Base-by-base conservation (phyloP, 1,140 invertebrate species). In the Euura lappo region DNA sequence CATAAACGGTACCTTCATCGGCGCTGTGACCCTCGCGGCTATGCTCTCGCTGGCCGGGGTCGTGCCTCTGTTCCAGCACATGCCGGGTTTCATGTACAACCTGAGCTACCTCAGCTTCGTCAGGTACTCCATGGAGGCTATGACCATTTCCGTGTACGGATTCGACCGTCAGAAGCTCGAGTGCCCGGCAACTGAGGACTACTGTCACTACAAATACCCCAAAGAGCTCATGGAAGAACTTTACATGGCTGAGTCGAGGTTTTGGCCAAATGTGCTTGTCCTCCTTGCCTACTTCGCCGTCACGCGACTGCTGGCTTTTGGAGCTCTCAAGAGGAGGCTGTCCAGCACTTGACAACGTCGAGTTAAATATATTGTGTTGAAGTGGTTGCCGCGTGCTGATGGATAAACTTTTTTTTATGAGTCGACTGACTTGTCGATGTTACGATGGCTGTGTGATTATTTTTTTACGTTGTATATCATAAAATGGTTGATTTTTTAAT, bases 1-100 rank as follows among this genome's bases (percentile, higher is more conserved):
- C 44, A 82, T 95, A 4, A 95, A 95, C 80, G 94, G 94, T 0
- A 94, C 93, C 1, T 95, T 95, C 81, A 72, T 93, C 1, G 93
- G 92, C 0, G 91, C 94, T 0, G 89, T 95, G 2, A 79, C 83
- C 0, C 89, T 88, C 0, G 91, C 90, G 51, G 79, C 89, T 0
- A 90, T 93, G 88, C 73, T 95, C 0, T 84, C 88, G 2, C 90
- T 92, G 73, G 90, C 90, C 2, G 94, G 94, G 2, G 94, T 93
- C 78, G 81, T 95, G 0, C 91, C 92, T 2, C 81, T 93, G 0
- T 90, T 95, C 80, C 89, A 90, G 0, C 94, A 97, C 80, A 95
- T 98, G 91, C 90, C 93, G 0, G 82, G 87, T 42, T 77, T 91
- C 0, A 89, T 96, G 86, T 90, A 91, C 6, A 86, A 90, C 8